Percentiles rank a stretch among this genome's conserved stretches.
Evolutionary conservation across 2,797 vertebrate species (phyloP).

Genomic region (Neosilurus hyrtlii): DNA sequence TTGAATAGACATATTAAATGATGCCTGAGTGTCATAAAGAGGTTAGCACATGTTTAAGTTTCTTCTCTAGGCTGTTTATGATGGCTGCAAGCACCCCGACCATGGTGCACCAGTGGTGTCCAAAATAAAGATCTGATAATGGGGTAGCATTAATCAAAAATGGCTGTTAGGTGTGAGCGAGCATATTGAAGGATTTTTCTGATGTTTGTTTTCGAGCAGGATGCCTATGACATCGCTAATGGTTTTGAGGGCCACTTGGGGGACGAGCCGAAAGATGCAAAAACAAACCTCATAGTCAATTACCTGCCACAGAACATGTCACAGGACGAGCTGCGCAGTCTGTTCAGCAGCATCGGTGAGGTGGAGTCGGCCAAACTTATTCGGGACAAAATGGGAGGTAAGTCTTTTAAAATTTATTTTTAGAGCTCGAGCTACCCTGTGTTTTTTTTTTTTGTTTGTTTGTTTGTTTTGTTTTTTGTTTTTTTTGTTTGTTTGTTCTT

Average conservation of each 20-base stretch:
- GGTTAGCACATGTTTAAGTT: too few relatives aligned
- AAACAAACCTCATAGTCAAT: conserved; percentile 97
- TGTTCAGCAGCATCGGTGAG: conserved; percentile 95
- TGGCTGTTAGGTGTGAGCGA: too few relatives aligned
- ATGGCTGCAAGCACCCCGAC: too few relatives aligned
- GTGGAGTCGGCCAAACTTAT: conserved; percentile 97
- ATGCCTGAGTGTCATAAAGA: too few relatives aligned
- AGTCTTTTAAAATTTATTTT: conserved; percentile 18
- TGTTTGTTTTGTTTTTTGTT: background rate
- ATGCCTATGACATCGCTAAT: conserved; percentile 82
- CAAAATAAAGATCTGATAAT: too few relatives aligned
- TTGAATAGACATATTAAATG: too few relatives aligned
- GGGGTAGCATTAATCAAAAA: background rate
- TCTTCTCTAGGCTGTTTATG: too few relatives aligned
- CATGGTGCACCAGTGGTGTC: too few relatives aligned
- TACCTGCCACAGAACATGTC: conserved; percentile 99
- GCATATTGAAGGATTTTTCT: background rate
- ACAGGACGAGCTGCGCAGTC: conserved; percentile 91
- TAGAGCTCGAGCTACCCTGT: background rate
- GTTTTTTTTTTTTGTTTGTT: background rate
- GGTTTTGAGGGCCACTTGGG: conserved; percentile 93
- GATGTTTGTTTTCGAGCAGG: conserved; percentile 44
- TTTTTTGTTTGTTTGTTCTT: too few relatives aligned
- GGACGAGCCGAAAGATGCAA: conserved; percentile 85
- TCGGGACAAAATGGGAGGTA: conserved; percentile 97